These are phyloP conservation scores for Idris sp. DNA, from an alignment of 1,140 invertebrate genomes.

Conservation along the genomic window DNA sequence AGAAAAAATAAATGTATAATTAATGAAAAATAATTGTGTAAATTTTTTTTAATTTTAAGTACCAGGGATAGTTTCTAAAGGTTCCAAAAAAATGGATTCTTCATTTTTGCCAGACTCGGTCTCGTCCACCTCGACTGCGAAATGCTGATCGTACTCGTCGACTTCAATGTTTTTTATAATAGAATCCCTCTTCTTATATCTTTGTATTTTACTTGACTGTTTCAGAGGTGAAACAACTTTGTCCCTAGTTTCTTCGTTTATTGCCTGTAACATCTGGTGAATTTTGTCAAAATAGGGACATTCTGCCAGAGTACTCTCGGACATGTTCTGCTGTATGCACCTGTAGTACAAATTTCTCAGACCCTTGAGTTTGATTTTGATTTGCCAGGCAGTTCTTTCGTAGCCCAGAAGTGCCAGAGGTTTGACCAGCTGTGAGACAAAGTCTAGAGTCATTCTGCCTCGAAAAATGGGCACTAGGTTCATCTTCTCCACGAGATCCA, in stretches of 20 bases:
- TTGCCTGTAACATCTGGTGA: conserved; percentile 38
- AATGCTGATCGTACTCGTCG: conserved; percentile 53
- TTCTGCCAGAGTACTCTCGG: conserved; percentile 37
- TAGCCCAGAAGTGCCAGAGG: conserved; percentile 49
- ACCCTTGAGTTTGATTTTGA: conserved; percentile 63
- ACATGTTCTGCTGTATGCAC: conserved; percentile 47
- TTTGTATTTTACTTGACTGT: conserved; percentile 8
- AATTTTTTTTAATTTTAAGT: too few relatives aligned
- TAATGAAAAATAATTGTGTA: too few relatives aligned
- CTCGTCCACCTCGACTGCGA: conserved; percentile 29
- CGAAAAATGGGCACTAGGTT: conserved; percentile 44
- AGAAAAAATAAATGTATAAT: too few relatives aligned
- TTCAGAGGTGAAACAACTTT: too few relatives aligned
- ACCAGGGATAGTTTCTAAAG: conserved; percentile 66
- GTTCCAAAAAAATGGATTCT: conserved; percentile 55
- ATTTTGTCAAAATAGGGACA: conserved; percentile 64
- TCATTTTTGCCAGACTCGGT: conserved; percentile 8
- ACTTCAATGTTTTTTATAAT: conserved; percentile 47
- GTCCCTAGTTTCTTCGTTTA: conserved; percentile 1
- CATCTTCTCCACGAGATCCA: conserved; percentile 54
- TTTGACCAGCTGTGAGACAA: conserved; percentile 44
- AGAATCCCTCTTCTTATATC: conserved; percentile 26
- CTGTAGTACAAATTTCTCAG: conserved; percentile 62
- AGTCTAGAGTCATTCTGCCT: conserved; percentile 61
- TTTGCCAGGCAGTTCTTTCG: conserved; percentile 55